Percentiles rank a stretch among this genome's conserved stretches.
Evolutionary conservation across 2,113 vertebrate genomes (phyloP).

Genomic region (Hydropotes inermis): DNA sequence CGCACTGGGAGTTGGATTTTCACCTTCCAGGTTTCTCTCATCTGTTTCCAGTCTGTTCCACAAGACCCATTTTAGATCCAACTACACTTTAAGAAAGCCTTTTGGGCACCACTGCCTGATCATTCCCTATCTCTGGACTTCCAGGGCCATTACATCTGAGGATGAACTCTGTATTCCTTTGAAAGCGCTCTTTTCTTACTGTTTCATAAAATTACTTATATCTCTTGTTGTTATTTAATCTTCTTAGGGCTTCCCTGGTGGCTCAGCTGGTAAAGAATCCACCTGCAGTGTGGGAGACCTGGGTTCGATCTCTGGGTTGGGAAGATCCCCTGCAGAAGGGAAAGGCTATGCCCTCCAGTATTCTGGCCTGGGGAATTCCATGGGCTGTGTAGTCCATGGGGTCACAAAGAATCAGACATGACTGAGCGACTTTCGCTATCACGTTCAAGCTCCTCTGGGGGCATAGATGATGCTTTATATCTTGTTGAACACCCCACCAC

Average conservation of each 20-base stretch:
- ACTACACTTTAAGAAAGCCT: background rate
- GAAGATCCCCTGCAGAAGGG: background rate
- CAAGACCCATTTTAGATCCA: background rate
- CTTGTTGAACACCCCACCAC: background rate
- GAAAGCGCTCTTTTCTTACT: background rate
- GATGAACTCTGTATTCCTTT: background rate
- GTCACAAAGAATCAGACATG: background rate
- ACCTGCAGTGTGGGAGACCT: background rate
- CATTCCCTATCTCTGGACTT: background rate
- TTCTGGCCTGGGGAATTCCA: background rate
- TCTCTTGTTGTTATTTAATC: background rate
- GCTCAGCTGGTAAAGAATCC: background rate
- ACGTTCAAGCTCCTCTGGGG: background rate
- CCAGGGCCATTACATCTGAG: background rate
- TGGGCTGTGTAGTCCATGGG: background rate
- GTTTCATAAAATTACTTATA: background rate
- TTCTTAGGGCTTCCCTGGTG: background rate
- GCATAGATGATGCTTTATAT: background rate
- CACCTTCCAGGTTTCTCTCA: background rate
- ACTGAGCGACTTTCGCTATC: background rate
- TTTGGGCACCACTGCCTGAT: background rate
- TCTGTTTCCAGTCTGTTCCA: background rate
- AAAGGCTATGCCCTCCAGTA: background rate
- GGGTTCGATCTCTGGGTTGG: background rate
- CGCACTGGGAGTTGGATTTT: background rate